Percentiles rank a stretch among this genome's conserved stretches.
phyloP scores from a whole-genome alignment of 2,113 vertebrate genomes.

The Osmerus mordax region DNA sequence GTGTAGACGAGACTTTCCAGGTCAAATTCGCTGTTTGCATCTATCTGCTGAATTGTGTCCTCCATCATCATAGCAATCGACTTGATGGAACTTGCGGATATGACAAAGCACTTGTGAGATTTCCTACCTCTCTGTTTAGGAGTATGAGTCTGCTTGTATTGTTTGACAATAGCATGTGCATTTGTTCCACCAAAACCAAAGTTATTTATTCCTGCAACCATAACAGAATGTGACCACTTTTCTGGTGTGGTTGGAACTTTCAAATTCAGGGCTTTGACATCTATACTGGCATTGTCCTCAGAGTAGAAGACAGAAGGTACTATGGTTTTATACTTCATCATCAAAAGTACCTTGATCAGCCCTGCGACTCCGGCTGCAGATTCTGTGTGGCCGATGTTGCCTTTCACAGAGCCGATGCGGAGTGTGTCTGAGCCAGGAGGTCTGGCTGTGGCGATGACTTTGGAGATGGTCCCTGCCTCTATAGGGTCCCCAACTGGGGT shows the following conservation, averaged over 20 bases:
- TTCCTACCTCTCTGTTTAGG: conserved; percentile 32
- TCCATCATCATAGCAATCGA: conserved; percentile 68
- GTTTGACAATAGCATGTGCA: conserved; percentile 76
- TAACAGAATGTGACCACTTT: conserved; percentile 68
- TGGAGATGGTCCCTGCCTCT: conserved; percentile 78
- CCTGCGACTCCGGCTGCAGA: conserved; percentile 79
- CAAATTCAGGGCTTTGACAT: conserved; percentile 64
- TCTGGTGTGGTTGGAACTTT: conserved; percentile 66
- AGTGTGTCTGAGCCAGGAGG: conserved; percentile 55
- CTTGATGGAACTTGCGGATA: conserved; percentile 77
- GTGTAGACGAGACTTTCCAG: conserved; percentile 70
- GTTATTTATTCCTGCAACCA: conserved; percentile 79
- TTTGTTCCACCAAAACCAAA: conserved; percentile 88
- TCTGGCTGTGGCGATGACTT: conserved; percentile 70
- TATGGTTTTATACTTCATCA: conserved; percentile 82
- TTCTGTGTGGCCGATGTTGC: conserved; percentile 83
- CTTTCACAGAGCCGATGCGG: conserved; percentile 82
- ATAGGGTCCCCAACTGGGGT: conserved; percentile 76
- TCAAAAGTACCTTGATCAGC: conserved; percentile 83
- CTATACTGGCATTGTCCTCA: conserved; percentile 64
- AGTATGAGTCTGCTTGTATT: conserved; percentile 58
- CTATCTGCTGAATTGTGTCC: conserved; percentile 67
- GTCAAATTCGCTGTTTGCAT: conserved; percentile 36
- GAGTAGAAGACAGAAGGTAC: conserved; percentile 80
- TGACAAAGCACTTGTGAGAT: conserved; percentile 68